Percentiles rank a stretch among this genome's conserved stretches.
Evolutionary conservation across 2,113 vertebrate genomes (phyloP).

Genomic region (Lepisosteus oculatus): DNA sequence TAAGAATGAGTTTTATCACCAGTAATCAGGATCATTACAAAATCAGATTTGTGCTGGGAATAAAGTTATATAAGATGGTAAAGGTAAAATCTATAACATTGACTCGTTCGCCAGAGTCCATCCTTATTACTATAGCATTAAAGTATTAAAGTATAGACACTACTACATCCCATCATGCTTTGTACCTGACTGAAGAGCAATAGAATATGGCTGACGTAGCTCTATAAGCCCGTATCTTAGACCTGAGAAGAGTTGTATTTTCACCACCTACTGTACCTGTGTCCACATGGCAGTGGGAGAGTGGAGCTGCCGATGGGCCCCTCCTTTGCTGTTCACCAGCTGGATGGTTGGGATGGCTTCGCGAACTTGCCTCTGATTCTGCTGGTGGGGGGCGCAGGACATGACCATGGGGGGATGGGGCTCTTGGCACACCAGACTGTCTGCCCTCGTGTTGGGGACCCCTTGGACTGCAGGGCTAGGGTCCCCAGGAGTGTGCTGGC

Average conservation of each 20-base stretch:
- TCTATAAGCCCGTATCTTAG: too few relatives aligned
- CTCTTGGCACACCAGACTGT: constrained; percentile 2
- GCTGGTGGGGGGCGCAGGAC: not conserved
- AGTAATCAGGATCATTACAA: not conserved
- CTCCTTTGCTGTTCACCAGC: constrained; percentile 55
- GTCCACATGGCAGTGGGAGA: constrained; percentile 62
- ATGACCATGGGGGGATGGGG: not conserved
- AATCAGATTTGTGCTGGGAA: not conserved
- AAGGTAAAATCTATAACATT: not conserved
- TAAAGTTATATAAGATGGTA: not conserved
- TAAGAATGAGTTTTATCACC: not conserved
- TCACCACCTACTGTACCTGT: constrained; percentile 52
- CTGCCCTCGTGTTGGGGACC: constrained; percentile 33
- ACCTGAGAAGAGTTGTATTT: too few relatives aligned
- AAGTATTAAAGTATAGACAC: too few relatives aligned
- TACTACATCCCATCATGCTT: too few relatives aligned
- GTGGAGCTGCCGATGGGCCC: constrained; percentile 47
- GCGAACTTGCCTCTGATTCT: constrained; percentile 1
- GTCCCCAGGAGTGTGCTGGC: constrained; percentile 43
- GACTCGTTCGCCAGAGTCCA: too few relatives aligned
- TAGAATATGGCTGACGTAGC: too few relatives aligned
- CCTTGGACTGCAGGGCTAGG: constrained; percentile 45
- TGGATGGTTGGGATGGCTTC: constrained; percentile 45
- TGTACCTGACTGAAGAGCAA: too few relatives aligned
- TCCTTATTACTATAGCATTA: too few relatives aligned